phyloP scores from a whole-genome alignment of 2,888 invertebrate genomes.

The Eristalis tenax region DNA sequence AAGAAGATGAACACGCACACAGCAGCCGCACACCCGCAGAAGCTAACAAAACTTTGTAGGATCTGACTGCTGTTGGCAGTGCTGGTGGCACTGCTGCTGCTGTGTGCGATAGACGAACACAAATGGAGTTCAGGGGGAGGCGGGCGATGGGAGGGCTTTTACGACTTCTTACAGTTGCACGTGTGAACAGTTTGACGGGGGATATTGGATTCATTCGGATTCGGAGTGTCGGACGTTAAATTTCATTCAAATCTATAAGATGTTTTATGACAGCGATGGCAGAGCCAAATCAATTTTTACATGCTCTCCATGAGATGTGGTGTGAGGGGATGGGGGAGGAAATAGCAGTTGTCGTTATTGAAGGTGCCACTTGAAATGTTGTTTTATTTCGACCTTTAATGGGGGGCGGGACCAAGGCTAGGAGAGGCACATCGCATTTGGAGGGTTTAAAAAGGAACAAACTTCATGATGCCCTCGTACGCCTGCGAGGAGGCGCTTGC shows the following conservation, averaged over 20 bases:
- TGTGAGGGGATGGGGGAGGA: no score
- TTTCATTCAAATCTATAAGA: constrained; percentile 1
- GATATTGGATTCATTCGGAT: not conserved
- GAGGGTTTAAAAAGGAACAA: not conserved
- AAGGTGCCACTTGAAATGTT: no score
- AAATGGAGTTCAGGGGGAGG: not conserved
- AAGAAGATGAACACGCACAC: constrained; percentile 8
- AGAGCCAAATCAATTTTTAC: not conserved
- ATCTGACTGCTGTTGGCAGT: constrained; percentile 12
- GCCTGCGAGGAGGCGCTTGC: not conserved
- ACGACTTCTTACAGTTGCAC: constrained; percentile 17
- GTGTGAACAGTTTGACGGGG: constrained; percentile 27
- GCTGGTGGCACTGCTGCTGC: not conserved
- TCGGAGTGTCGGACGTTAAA: not conserved
- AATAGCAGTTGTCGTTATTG: no score
- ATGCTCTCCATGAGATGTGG: not conserved
- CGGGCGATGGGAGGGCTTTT: not conserved
- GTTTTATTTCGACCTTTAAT: no score
- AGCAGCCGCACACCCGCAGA: not conserved
- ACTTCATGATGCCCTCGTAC: not conserved
- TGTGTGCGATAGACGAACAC: constrained; percentile 6
- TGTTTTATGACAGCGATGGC: not conserved
- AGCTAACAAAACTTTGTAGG: constrained; percentile 11
- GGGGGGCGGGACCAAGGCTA: no score
- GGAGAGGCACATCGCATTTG: not conserved